Conservation (phyloP, 2,888 invertebrate genomes). For the Drosophila histrio region DNA sequence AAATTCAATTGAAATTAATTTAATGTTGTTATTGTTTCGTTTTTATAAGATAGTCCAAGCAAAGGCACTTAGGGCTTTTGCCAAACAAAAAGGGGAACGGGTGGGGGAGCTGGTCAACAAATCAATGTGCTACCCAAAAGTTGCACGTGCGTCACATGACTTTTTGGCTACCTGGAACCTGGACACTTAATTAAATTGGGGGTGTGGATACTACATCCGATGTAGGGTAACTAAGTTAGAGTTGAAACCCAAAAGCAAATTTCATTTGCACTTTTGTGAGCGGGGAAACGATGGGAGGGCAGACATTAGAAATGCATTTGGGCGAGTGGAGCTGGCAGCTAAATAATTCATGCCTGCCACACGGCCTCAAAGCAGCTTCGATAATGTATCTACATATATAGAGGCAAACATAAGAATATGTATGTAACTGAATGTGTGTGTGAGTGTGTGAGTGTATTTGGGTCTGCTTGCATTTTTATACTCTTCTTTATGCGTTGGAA, state of each 20-base stretch:
- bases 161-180: conserved; percentile 30
- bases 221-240: conserved; percentile 33
- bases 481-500: conserved; percentile 50
- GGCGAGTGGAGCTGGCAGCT: conserved; percentile 39
- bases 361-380: conserved; percentile 18
- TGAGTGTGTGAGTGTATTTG: conserved; percentile 8
- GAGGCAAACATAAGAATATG: conserved; percentile 1
- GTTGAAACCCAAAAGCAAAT: conserved; percentile 45
- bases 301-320: conserved; percentile 72
- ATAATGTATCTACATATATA: conserved; percentile 42
- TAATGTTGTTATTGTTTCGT: conserved; percentile 55
- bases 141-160: conserved; percentile 15
- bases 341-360: conserved; percentile 47
- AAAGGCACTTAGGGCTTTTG: conserved; percentile 34
- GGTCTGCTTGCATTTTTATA: conserved; percentile 23
- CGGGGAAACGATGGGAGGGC: neutral
- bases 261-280: conserved; percentile 67
- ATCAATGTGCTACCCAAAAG: conserved; percentile 13
- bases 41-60: conserved; percentile 18
- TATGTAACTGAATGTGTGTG: neutral
- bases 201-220: neutral
- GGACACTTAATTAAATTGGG: conserved; percentile 28
- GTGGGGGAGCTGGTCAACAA: conserved; percentile 6
- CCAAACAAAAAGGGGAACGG: conserved; percentile 14
- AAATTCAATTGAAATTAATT: conserved; percentile 73